Base-by-base conservation (phyloP, 1,140 invertebrate species). In the Eriocheir sinensis region DNA sequence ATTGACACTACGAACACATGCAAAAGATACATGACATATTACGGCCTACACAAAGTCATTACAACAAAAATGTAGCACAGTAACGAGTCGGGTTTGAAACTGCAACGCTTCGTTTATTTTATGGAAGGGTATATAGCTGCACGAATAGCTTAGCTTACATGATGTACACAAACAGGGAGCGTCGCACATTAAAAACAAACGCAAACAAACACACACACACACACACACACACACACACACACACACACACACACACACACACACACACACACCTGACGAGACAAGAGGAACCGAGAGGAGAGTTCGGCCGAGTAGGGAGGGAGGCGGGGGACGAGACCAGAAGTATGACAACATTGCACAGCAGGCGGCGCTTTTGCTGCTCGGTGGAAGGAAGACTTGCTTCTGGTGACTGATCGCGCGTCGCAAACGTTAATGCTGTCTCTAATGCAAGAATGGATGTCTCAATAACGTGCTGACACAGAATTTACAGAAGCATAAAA, bases 171-270 rank as follows among this genome's bases (percentile, higher is more conserved):
- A n/a, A n/a, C n/a, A n/a, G n/a, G n/a, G n/a, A n/a, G n/a, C n/a
- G n/a, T n/a, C n/a, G n/a, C n/a, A n/a, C n/a, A n/a, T n/a, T n/a
- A n/a, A n/a, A n/a, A n/a, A n/a, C n/a, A n/a, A n/a, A n/a, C n/a
- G n/a, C n/a, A n/a, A n/a, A 72, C 60, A 72, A 4, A 27, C 60
- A 72, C 60, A 72, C 53, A 72, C 53, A 72, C 53, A 72, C 53
- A 72, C 53, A 72, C 53, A 72, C 53, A 72, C 53, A 72, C 53
- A 72, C 53, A 72, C 60, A 72, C 60, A 72, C 60, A 72, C 60
- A 72, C 60, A 72, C 60, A 72, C 60, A 72, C 60, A 72, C 60
- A 72, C 60, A 72, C 60, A 72, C 60, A 72, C 60, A 72, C 60
- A 72, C 60, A 72, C 60, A 72, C 60, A 72, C 60, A 72, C 60